Evolutionary conservation across 2,113 vertebrate species (phyloP).

Genomic region (Oreochromis aureus): DNA sequence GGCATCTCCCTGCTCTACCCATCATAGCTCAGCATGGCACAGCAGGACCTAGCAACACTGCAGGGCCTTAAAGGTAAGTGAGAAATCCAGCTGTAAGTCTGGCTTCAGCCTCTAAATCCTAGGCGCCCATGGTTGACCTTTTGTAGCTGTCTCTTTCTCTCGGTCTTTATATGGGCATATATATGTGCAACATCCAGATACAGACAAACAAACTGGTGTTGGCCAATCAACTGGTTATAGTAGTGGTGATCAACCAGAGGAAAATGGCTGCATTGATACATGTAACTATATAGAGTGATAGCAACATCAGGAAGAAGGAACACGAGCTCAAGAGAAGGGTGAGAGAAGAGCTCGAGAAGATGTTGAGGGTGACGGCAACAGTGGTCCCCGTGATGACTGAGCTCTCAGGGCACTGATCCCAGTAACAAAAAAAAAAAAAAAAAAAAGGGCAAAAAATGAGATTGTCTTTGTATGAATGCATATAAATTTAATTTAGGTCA

Average conservation of each 20-base stretch:
- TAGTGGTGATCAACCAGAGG: background rate
- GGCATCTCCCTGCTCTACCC: background rate
- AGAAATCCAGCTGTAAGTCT: background rate
- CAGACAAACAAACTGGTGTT: background rate
- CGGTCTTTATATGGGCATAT: background rate
- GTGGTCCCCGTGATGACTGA: background rate
- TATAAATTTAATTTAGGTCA: background rate
- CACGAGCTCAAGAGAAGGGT: background rate
- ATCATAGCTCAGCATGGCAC: constrained; percentile 3
- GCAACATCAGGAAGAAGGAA: background rate
- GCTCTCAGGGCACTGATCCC: background rate
- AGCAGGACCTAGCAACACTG: constrained; percentile 3
- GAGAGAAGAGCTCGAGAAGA: background rate
- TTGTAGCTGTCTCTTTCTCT: background rate
- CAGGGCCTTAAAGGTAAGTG: background rate
- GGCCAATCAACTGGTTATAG: background rate
- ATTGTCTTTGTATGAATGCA: background rate
- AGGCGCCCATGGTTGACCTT: background rate
- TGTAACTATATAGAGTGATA: background rate
- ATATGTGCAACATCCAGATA: background rate
- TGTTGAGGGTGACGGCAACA: background rate
- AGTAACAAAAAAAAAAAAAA: background rate
- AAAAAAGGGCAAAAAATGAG: background rate
- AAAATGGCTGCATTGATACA: background rate
- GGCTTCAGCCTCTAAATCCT: background rate